Conservation (phyloP, 2,797 vertebrate genomes). For the Gallirallus australis region DNA sequence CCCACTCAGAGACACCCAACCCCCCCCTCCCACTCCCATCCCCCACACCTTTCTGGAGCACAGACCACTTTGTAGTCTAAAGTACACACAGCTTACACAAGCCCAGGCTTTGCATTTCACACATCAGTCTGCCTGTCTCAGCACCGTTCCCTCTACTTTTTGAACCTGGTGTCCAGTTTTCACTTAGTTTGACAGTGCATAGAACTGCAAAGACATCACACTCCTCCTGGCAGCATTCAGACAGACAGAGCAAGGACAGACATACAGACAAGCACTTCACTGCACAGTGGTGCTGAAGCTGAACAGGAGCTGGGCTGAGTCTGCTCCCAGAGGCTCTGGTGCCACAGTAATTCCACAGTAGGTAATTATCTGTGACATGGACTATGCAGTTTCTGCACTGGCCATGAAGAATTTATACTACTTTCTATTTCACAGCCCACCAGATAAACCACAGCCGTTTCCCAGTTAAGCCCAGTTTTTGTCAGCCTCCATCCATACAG, state of each 20-base stretch:
- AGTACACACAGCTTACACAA: accelerated
- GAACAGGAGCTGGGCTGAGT: background rate
- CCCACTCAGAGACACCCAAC: accelerated
- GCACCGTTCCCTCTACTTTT: background rate
- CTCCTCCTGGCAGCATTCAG: background rate
- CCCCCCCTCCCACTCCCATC: too few species aligned
- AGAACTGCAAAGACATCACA: background rate
- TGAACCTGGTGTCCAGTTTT: background rate
- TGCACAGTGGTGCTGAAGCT: background rate
- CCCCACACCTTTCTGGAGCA: background rate
- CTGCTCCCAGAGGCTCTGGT: background rate
- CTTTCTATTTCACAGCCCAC: background rate
- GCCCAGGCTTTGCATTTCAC: background rate
- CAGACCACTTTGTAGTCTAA: background rate
- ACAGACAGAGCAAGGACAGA: background rate
- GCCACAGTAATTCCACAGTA: background rate
- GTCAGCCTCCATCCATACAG: background rate
- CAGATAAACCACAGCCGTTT: background rate
- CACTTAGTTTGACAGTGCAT: background rate
- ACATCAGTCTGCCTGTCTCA: accelerated
- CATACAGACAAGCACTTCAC: background rate
- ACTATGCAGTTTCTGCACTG: background rate
- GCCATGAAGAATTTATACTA: background rate
- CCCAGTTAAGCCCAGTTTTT: background rate
- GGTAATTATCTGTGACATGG: background rate